Conservation (phyloP, 2,888 invertebrate genomes). For the Ceramica pisi region DNA sequence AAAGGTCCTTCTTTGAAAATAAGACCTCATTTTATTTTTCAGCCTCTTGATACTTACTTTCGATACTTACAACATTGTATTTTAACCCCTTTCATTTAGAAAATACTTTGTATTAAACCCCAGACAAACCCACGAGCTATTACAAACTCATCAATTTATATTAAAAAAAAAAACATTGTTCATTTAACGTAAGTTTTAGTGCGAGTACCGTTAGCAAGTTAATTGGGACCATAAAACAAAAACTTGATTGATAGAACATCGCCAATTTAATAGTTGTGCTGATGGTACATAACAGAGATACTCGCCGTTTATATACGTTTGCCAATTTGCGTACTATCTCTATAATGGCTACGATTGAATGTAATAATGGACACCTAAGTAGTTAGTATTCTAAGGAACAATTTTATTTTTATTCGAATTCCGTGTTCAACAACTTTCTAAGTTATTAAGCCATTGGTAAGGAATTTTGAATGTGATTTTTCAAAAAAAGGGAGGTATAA, state of each 20-base stretch:
- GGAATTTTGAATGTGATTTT: not conserved
- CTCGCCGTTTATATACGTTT: conserved; percentile 54
- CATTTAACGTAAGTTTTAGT: conserved; percentile 66
- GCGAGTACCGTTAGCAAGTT: conserved; percentile 63
- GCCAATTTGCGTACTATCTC: conserved; percentile 62
- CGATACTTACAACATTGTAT: too few relatives aligned
- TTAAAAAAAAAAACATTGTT: conserved; percentile 62
- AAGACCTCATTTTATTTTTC: too few relatives aligned
- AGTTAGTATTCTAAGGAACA: conserved; percentile 18
- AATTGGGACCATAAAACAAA: conserved; percentile 66
- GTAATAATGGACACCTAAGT: conserved; percentile 48
- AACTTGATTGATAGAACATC: conserved; percentile 59
- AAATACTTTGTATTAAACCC: not conserved
- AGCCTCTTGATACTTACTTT: too few relatives aligned
- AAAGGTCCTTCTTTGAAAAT: too few relatives aligned
- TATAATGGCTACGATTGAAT: conserved; percentile 54
- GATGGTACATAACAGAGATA: conserved; percentile 52
- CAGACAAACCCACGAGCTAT: conserved; percentile 27
- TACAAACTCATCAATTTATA: conserved; percentile 7
- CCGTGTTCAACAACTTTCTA: conserved; percentile 13
- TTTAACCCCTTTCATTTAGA: too few relatives aligned
- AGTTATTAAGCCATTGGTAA: not conserved
- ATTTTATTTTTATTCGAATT: conserved; percentile 30
- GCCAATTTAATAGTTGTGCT: conserved; percentile 45
- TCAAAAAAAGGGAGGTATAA: not conserved